phyloP scores from a whole-genome alignment of 2,888 invertebrate species.

The Oscheius sp. region DNA sequence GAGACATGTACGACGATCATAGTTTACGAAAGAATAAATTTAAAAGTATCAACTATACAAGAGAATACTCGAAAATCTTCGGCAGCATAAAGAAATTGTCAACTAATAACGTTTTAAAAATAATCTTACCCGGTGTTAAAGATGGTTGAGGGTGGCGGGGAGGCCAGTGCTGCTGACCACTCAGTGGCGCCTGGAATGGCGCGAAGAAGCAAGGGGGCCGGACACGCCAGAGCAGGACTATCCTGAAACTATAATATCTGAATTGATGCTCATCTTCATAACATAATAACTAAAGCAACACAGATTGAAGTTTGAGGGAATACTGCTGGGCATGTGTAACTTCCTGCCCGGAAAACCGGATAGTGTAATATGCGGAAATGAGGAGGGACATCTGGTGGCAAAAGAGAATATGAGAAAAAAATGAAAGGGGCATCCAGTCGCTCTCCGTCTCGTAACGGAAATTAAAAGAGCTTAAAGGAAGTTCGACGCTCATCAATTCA shows the following conservation, averaged over 20 bases:
- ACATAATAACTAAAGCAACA: constrained; percentile 2
- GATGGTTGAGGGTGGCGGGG: constrained; percentile 34
- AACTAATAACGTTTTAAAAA: background rate
- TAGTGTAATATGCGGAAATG: constrained; percentile 27
- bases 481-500: background rate
- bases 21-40: background rate
- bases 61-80: background rate
- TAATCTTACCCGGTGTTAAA: constrained; percentile 26
- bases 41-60: background rate
- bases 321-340: constrained; percentile 10
- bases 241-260: constrained; percentile 38
- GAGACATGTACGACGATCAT: background rate
- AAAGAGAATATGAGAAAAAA: background rate
- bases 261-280: background rate
- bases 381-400: constrained; percentile 6
- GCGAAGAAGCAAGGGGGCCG: constrained; percentile 45
- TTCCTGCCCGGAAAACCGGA: constrained; percentile 23
- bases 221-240: constrained; percentile 56
- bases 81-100: background rate
- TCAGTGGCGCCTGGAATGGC: constrained; percentile 45
- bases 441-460: too few species aligned
- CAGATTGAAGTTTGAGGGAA: background rate
- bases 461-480: too few species aligned
- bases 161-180: constrained; percentile 44
- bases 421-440: background rate